Conservation (phyloP, 2,113 vertebrate species). For the Pachycephala philippinensis region DNA sequence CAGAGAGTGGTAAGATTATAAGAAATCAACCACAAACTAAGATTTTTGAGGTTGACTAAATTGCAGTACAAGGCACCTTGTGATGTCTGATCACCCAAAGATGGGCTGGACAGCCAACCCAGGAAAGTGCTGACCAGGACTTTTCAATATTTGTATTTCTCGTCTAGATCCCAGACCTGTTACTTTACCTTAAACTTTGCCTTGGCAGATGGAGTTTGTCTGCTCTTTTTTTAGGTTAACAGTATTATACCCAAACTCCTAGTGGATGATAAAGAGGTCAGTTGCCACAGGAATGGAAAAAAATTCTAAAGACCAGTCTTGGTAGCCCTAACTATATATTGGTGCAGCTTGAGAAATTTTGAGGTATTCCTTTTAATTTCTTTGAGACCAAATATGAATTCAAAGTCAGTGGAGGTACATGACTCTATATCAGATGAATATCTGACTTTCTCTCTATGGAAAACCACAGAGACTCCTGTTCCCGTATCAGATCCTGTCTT, state of each 20-base stretch:
- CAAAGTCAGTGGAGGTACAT: not conserved
- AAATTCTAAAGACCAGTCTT: not conserved
- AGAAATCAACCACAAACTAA: not conserved
- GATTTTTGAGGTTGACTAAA: not conserved
- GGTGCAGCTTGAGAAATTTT: not conserved
- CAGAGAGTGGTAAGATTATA: not conserved
- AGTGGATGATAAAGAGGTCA: not conserved
- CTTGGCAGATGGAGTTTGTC: not conserved
- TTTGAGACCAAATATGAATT: not conserved
- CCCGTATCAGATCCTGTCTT: not conserved
- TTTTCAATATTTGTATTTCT: not conserved
- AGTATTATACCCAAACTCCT: not conserved
- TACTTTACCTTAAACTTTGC: not conserved
- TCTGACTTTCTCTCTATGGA: not conserved
- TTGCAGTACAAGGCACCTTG: not conserved
- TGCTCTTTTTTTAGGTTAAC: not conserved
- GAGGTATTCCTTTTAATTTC: not conserved
- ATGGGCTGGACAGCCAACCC: not conserved
- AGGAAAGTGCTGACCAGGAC: not conserved
- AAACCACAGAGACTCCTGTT: not conserved
- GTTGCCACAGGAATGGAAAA: not conserved
- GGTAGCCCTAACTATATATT: not conserved
- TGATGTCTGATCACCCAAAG: not conserved
- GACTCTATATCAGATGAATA: not conserved
- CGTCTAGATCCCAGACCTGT: not conserved